Evolutionary conservation across 1,140 invertebrate genomes (phyloP), one percentile per base, ranked within the genome.

Genomic region (Philotrypesis tridentata): DNA sequence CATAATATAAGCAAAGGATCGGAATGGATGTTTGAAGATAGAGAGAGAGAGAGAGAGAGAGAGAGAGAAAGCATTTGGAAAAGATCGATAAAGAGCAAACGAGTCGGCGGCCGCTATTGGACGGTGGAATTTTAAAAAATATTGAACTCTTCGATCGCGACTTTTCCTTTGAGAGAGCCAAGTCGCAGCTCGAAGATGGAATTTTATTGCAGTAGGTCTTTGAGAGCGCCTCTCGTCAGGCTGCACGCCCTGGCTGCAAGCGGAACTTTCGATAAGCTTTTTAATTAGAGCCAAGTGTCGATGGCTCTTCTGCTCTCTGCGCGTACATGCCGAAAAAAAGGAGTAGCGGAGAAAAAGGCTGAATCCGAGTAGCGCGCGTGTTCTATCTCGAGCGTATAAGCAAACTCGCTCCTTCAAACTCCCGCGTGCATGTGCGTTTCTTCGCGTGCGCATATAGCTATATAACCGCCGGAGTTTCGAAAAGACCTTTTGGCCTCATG

Each of bases 91-190:
- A 77, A 70, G 48, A 70, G 40, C 8, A 70, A 65, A 55, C 43
- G 33, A 25, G 55, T 70, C 43, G n/a, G n/a, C n/a, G n/a, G n/a
- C n/a, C n/a, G 25, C 37, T 48, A 23, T 55, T 21, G 63, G 65
- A 55, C 55, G n/a, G 43, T 68, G 40, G 31, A 31, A 78, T 78
- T 70, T 70, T 31, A 70, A 43, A n/a, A 68, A 48, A 55, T 70
- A 78, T 68, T 78, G 48, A 77, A 77, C n/a, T 63, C 37, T 17
- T 23, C 23, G 60, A 76, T 76, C 43, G 55, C 60, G n/a, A n/a
- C n/a, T n/a, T n/a, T 74, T 74, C 48, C 21, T 55, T 31, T 74
- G 43, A 60, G 72, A 74, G n/a, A 60, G 72, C 12, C 60, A 0
- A 21, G 21, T 65, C 17, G 21, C 21, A n/a, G 21, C 48, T n/a